These are phyloP conservation scores for Lepidocyrtinus sp. DNA, from an alignment of 2,888 invertebrate genomes.

Conservation along the genomic window DNA sequence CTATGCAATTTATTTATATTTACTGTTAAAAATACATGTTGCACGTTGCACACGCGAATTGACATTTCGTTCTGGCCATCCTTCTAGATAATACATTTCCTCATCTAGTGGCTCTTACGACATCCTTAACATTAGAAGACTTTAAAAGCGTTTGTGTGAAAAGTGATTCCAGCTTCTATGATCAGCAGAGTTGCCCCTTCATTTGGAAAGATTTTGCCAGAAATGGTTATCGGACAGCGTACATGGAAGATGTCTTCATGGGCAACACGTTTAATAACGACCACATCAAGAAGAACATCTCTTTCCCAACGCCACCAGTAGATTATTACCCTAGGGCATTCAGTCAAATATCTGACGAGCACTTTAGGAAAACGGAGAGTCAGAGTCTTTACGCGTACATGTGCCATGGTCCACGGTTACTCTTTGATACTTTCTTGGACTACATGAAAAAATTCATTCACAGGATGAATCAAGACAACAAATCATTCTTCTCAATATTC, in stretches of 20 bases:
- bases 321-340: constrained; percentile 73
- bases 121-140: not conserved
- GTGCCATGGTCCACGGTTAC: constrained; percentile 75
- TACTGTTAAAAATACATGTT: not conserved
- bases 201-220: constrained; percentile 60
- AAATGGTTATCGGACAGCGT: constrained; percentile 54
- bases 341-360: constrained; percentile 30
- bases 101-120: not conserved
- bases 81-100: not conserved
- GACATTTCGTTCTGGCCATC: not conserved
- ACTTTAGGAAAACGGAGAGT: constrained; percentile 75
- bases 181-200: constrained; percentile 62
- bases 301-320: constrained; percentile 72
- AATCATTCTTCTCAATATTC: constrained; percentile 35
- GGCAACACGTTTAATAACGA: constrained; percentile 80
- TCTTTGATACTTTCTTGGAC: constrained; percentile 80
- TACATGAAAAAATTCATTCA: constrained; percentile 75
- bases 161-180: constrained; percentile 37
- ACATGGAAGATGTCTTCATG: constrained; percentile 51
- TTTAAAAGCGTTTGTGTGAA: not conserved
- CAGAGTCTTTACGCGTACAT: constrained; percentile 75
- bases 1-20: not conserved
- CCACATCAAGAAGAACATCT: constrained; percentile 70
- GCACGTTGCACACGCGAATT: no score
- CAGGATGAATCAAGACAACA: constrained; percentile 71